Percentiles rank a stretch among this genome's conserved stretches.
These are phyloP conservation scores for Xanthostigma xanthostigma DNA, from an alignment of 2,888 invertebrate species.

Conservation along the genomic window DNA sequence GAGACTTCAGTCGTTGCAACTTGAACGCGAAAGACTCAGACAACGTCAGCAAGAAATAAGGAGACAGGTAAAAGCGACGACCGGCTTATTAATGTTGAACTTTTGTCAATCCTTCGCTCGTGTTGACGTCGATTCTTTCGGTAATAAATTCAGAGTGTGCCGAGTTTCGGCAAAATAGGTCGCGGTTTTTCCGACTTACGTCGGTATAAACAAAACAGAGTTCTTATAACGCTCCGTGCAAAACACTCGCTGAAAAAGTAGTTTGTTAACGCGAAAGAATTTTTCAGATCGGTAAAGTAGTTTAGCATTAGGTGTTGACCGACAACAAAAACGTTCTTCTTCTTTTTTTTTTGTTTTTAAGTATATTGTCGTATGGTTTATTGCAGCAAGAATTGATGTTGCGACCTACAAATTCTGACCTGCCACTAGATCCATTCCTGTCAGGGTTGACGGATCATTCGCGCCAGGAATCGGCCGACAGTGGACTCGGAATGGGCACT, in stretches of 20 bases:
- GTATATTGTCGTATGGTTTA: conserved; percentile 5
- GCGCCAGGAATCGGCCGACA: conserved; percentile 88
- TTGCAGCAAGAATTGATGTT: conserved; percentile 59
- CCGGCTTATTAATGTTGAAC: too few relatives aligned
- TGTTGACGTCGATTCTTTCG: too few relatives aligned
- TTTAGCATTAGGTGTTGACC: conserved; percentile 3
- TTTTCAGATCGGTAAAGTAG: too few relatives aligned
- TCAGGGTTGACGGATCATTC: conserved; percentile 76
- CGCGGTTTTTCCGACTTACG: too few relatives aligned
- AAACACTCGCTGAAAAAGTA: too few relatives aligned
- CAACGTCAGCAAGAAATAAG: conserved; percentile 80
- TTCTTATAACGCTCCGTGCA: too few relatives aligned
- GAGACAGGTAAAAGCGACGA: conserved; percentile 45
- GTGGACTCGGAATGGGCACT: conserved; percentile 81
- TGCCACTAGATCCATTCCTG: conserved; percentile 64
- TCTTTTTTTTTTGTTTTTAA: too few relatives aligned
- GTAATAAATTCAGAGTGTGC: too few relatives aligned
- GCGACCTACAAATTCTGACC: conserved; percentile 45
- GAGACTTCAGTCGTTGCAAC: conserved; percentile 67
- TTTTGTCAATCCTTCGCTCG: too few relatives aligned
- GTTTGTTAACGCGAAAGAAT: too few relatives aligned
- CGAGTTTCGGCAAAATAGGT: too few relatives aligned
- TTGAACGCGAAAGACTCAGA: conserved; percentile 78
- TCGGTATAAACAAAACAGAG: too few relatives aligned
- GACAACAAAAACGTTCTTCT: conserved; percentile 1